phyloP scores from a whole-genome alignment of 2,888 invertebrate species.

The Ichneumoninae sp. region DNA sequence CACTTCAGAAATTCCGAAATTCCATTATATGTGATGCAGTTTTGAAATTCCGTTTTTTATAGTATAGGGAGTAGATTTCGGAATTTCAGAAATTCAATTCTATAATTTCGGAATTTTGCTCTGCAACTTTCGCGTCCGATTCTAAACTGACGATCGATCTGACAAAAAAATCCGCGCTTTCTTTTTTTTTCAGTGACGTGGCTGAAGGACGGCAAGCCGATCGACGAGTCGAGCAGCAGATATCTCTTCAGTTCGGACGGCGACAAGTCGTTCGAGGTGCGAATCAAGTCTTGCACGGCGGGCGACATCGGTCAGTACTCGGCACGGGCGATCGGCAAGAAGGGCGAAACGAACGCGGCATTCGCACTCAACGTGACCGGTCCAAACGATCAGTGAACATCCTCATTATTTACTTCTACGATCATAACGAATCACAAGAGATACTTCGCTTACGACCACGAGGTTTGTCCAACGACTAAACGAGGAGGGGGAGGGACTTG shows the following conservation, averaged over 20 bases:
- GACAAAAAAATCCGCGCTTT: neutral
- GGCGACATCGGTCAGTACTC: conserved; percentile 95
- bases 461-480: conserved; percentile 4
- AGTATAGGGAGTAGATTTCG: no score
- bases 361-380: conserved; percentile 93
- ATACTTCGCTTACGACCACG: conserved; percentile 16
- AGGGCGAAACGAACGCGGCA: conserved; percentile 93
- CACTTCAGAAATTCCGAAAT: no score
- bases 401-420: conserved; percentile 36
- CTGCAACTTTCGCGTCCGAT: no score
- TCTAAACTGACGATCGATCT: neutral
- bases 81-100: no score
- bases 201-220: conserved; percentile 96
- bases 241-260: conserved; percentile 94
- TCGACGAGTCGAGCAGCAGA: conserved; percentile 91
- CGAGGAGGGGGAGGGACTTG: neutral
- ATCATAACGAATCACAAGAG: conserved; percentile 24
- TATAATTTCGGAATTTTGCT: no score
- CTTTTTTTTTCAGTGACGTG: conserved; percentile 86
- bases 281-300: conserved; percentile 90
- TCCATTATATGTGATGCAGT: no score
- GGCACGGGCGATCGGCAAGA: conserved; percentile 93
- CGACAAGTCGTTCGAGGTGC: conserved; percentile 91
- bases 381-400: conserved; percentile 85
- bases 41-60: no score